Conservation (phyloP, 2,797 vertebrate genomes). For the Scarus forsteni region DNA sequence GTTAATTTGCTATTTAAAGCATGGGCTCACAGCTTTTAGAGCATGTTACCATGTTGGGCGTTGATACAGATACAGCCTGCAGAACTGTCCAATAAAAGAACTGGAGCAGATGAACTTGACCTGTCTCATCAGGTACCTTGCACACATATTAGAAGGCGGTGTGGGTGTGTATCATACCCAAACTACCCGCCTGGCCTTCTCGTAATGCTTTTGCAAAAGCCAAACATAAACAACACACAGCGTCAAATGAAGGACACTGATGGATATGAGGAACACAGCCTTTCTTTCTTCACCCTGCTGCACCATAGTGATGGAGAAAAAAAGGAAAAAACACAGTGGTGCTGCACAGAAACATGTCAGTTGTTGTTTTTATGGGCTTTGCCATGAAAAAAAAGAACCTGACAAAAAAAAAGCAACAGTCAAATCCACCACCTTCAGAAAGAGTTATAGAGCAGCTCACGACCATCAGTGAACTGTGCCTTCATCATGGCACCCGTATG, state of each 20-base stretch:
- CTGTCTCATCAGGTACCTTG: too few species aligned
- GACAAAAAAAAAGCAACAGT: too few species aligned
- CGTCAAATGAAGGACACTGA: constrained; percentile 40
- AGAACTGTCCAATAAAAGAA: too few species aligned
- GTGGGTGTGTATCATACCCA: constrained; percentile 54
- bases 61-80: too few species aligned
- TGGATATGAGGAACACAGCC: constrained; percentile 52
- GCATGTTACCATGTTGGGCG: too few species aligned
- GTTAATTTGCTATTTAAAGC: too few species aligned
- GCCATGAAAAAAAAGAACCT: neutral
- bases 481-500: constrained; percentile 24
- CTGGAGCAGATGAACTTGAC: too few species aligned
- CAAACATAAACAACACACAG: constrained; percentile 54
- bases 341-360: neutral
- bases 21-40: too few species aligned
- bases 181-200: constrained; percentile 38
- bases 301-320: neutral
- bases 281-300: constrained; percentile 1
- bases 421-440: neutral
- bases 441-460: neutral
- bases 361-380: neutral
- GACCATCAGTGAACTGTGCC: neutral
- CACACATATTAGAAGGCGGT: neutral
- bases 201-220: constrained; percentile 36
- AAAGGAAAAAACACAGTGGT: neutral